These are phyloP conservation scores for Dascillus cervinus DNA, from an alignment of 2,888 invertebrate genomes.

Conservation along the genomic window DNA sequence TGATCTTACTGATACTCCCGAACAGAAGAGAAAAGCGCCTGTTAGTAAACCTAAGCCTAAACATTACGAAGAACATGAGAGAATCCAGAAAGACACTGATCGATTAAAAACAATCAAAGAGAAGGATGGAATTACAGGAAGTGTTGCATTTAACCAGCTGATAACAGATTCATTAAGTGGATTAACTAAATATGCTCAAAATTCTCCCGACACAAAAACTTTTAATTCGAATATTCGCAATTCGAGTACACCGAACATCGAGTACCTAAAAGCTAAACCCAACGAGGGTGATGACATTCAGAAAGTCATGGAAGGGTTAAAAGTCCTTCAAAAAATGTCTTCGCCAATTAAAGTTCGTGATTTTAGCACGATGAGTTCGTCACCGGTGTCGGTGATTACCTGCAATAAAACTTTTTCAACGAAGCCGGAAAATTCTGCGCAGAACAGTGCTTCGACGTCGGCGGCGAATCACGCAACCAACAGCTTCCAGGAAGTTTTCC, in stretches of 20 bases:
- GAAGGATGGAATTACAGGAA: slow-evolving; percentile 17
- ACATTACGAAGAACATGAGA: slow-evolving; percentile 16
- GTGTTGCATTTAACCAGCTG: slow-evolving; percentile 16
- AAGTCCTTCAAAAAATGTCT: slow-evolving; percentile 42
- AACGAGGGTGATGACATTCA: slow-evolving; percentile 39
- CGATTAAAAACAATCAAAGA: slow-evolving; percentile 6
- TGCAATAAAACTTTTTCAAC: slow-evolving; percentile 35
- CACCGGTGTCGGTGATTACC: slow-evolving; percentile 38
- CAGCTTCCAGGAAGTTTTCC: slow-evolving; percentile 39
- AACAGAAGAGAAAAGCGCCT: slow-evolving; percentile 19
- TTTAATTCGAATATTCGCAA: slow-evolving; percentile 8
- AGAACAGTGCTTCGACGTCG: slow-evolving; percentile 6
- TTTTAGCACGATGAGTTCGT: slow-evolving; percentile 25
- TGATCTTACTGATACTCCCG: slow-evolving; percentile 29
- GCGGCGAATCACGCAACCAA: slow-evolving; percentile 4
- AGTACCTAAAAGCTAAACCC: slow-evolving; percentile 11
- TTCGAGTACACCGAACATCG: slow-evolving; percentile 6
- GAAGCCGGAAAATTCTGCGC: slow-evolving; percentile 16
- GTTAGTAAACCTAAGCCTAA: slow-evolving; percentile 24
- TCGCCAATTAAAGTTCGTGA: slow-evolving; percentile 32
- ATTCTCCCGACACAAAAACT: slow-evolving; percentile 1
- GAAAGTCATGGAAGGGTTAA: slow-evolving; percentile 44
- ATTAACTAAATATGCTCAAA: slow-evolving; percentile 9
- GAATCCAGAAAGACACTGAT: slow-evolving; percentile 9
- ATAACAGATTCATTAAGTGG: slow-evolving; percentile 16